Evolutionary conservation across 2,113 vertebrate genomes (phyloP), one percentile per base, ranked within the genome.

Genomic region (Nesogale talazaci): DNA sequence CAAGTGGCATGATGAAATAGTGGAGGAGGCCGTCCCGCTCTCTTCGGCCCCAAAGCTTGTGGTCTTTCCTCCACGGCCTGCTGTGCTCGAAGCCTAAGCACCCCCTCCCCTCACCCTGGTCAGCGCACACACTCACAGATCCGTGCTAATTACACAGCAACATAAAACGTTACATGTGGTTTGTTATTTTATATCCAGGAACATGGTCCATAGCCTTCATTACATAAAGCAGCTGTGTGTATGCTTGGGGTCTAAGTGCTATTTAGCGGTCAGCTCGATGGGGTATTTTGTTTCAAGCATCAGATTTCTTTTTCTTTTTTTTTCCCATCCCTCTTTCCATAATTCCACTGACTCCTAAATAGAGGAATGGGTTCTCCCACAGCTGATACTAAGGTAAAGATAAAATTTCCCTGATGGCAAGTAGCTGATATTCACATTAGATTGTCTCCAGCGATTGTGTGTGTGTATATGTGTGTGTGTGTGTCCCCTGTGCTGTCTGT

Each of bases 181-280:
- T 97, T 97, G 96, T 96, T 96, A 94, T 96, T 96, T 94, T 96
- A 96, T 95, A 96, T 94, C 94, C 96, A 96, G 93, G 96, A 96
- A 95, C 96, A 95, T 25, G 92, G 96, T 94, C 96, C 88, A 15
- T 90, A 94, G 94, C 96, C 93, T 96, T 96, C 96, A 97, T 96
- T 96, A 95, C 96, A 95, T 85, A 95, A 96, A 96, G 96, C 96
- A 97, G 96, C 96, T 97, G 96, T 97, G 96, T 96, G 95, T 96
- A 94, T 88, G 92, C 88, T 94, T 93, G 94, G 95, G 96, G 94
- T 94, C 95, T 96, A 96, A 94, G 94, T 96, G 94, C 93, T 94
- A 93, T 91, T 97, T 97, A 97, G 96, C 89, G 96, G 96, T 96
- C 96, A 97, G 92, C 94, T 90, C 59, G 4, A 92, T 90, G 94